Conservation (phyloP, 2,888 invertebrate genomes). For the Tupiocoris notatus region DNA sequence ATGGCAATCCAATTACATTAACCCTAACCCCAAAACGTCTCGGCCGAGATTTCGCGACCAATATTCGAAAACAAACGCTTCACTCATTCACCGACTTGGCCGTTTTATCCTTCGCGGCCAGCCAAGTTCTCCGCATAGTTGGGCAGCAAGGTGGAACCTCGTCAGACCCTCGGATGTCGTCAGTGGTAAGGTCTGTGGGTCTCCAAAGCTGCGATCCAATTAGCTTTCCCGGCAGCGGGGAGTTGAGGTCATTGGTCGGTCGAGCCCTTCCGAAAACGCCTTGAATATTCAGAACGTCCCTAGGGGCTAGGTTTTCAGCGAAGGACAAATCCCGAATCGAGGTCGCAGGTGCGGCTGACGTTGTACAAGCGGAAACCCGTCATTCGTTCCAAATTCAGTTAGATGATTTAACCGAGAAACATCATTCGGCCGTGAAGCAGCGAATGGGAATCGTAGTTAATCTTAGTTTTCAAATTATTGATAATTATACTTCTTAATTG, state of each 20-base stretch:
- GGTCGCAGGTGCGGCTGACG: background rate
- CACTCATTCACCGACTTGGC: no score
- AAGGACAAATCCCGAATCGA: background rate
- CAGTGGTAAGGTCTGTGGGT: background rate
- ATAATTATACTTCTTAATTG: no score
- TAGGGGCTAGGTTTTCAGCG: background rate
- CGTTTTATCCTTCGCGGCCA: background rate
- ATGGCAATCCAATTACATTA: no score
- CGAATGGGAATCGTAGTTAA: no score
- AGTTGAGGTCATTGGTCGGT: background rate
- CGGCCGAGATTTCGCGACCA: no score
- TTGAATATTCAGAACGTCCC: background rate
- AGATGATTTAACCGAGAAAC: no score
- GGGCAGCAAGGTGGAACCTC: background rate
- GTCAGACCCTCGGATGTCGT: background rate
- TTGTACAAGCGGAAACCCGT: background rate
- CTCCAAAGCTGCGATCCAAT: background rate
- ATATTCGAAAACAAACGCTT: no score
- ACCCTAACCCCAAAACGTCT: no score
- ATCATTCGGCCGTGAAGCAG: no score
- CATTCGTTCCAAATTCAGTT: no score
- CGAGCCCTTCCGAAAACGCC: background rate
- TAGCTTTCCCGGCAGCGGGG: background rate
- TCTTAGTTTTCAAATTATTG: no score
- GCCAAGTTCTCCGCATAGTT: background rate